Percentiles rank a stretch among this genome's conserved stretches.
Conservation (phyloP, 1,140 invertebrate species). For the Eufriesea mexicana region DNA sequence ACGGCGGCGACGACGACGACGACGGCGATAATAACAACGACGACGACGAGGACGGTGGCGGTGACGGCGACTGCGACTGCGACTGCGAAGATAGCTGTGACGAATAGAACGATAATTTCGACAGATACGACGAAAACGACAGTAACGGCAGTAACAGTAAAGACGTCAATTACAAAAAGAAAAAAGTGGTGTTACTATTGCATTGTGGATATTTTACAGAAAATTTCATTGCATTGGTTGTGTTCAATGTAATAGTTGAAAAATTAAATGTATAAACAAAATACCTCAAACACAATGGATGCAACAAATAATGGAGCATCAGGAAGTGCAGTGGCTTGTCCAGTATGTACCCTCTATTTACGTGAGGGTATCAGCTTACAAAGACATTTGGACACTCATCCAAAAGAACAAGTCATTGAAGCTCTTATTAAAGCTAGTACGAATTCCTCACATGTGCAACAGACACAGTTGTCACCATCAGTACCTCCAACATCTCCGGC, state of each 20-base stretch:
- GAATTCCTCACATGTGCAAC: constrained; percentile 39
- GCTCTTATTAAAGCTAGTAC: constrained; percentile 85
- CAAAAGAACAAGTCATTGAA: constrained; percentile 92
- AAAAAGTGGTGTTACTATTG: constrained; percentile 14
- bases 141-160: constrained; percentile 23
- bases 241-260: constrained; percentile 27
- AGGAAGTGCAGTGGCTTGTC: constrained; percentile 84
- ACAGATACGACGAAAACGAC: neutral
- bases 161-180: constrained; percentile 37
- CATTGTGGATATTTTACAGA: constrained; percentile 31
- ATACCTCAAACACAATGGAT: constrained; percentile 62
- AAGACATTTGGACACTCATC: constrained; percentile 91
- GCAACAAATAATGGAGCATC: constrained; percentile 47
- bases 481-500: constrained; percentile 51
- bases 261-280: constrained; percentile 22
- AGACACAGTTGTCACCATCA: constrained; percentile 45
- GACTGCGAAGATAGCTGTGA: neutral
- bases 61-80: neutral
- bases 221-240: constrained; percentile 1
- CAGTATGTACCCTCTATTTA: constrained; percentile 91
- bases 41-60: neutral
- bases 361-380: constrained; percentile 91
- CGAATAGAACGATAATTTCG: neutral
- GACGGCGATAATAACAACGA: neutral
- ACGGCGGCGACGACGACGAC: neutral